Conservation (phyloP, 2,888 invertebrate genomes). For the Campopleginae sp. region DNA sequence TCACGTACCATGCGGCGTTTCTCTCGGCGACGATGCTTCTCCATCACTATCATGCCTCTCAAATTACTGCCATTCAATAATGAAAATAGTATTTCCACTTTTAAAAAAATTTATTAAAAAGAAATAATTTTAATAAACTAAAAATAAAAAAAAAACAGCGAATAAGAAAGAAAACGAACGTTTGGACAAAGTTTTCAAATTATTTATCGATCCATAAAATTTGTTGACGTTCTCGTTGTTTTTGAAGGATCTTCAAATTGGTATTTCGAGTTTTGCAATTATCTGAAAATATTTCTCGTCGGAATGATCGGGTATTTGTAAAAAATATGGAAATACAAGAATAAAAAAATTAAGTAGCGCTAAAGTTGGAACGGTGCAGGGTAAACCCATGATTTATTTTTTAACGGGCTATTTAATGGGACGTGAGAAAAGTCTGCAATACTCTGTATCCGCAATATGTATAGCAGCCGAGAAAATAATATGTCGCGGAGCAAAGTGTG, state of each 20-base stretch:
- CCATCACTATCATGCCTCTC: background rate
- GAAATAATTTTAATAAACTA: no score
- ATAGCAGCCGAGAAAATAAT: conserved; percentile 13
- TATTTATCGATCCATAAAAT: no score
- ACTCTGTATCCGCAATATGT: background rate
- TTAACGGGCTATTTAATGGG: background rate
- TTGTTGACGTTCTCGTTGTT: no score
- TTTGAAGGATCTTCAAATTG: no score
- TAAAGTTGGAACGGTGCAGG: background rate
- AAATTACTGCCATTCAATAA: background rate
- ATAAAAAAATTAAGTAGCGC: background rate
- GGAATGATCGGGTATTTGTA: background rate
- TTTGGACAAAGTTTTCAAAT: no score
- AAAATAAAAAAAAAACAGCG: no score
- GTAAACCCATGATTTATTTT: background rate
- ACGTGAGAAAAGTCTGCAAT: background rate
- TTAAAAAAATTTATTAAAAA: no score
- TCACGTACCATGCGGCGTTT: conserved; percentile 67
- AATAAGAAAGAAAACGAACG: no score
- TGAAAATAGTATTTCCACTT: no score
- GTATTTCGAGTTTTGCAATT: no score
- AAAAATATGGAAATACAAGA: background rate
- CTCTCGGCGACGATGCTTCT: background rate
- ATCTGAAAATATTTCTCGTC: no score
- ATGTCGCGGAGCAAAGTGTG: conserved; percentile 29